Base-by-base conservation (phyloP, 2,888 invertebrate genomes). In the Anthophora plumipes region DNA sequence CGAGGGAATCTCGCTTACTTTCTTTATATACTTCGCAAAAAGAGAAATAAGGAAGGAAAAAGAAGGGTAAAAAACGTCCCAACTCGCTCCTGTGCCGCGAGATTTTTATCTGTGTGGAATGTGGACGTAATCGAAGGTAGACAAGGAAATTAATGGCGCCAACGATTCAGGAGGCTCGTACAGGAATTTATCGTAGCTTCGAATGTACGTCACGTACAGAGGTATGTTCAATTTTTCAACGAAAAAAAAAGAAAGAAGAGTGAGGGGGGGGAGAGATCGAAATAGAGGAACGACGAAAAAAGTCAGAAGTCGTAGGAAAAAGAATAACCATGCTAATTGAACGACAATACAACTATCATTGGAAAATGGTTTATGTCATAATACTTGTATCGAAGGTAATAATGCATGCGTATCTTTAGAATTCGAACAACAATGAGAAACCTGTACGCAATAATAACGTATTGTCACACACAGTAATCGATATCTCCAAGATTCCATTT, bases 181-280 rank as follows among this genome's bases (percentile, higher is more conserved):
- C 86, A 86, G 72, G 86, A 88, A 88, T 87, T 88, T 88, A 88
- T 86, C 76, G 86, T 66, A 76, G 80, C 78, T 80, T 72, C 84
- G 81, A 82, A 88, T 86, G 85, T 84, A 82, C 80, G 88, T 86
- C 87, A 83, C 86, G 88, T 85, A 82, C 86, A 78, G 76, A 52
- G 73, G 55, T 73, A 68, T 57, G 77, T 84, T 83, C 79, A 83
- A 84, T 83, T 83, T 82, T 85, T 52, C 80, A 71, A 52, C 64
- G 68, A 14, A 6, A 5, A 22, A 39, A 25, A 55, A 54, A 50
- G 60, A n/a, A 12, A 9, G 22, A 4, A 50, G 12, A 48, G 1
- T n/a, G n/a, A n/a, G 22, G 22, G 4, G 2, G 1, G 3, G 17
- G 37, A 39, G n/a, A 7, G n/a, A 37, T 6, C 52, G 70, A 14